Conservation (phyloP, 1,140 invertebrate genomes). For the Trichogramma pretiosum region DNA sequence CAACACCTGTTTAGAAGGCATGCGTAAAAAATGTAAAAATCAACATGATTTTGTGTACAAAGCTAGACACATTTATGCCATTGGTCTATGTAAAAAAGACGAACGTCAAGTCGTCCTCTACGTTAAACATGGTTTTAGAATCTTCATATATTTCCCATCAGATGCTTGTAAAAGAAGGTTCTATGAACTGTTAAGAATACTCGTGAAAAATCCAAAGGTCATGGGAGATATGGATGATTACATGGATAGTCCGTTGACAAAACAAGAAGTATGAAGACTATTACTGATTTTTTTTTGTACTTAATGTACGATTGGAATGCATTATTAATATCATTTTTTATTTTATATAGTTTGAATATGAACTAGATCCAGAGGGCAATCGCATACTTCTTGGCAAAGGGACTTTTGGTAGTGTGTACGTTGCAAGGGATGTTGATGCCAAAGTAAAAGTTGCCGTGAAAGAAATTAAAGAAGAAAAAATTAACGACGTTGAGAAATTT, state of each 20-base stretch:
- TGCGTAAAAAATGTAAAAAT: slow-evolving; percentile 68
- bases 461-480: slow-evolving; percentile 93
- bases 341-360: slow-evolving; percentile 82
- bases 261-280: slow-evolving; percentile 50
- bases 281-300: slow-evolving; percentile 2
- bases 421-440: slow-evolving; percentile 87
- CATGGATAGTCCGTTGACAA: slow-evolving; percentile 58
- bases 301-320: not conserved
- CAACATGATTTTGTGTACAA: slow-evolving; percentile 92
- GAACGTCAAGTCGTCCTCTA: slow-evolving; percentile 93
- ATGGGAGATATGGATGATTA: slow-evolving; percentile 72
- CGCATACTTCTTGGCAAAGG: slow-evolving; percentile 87
- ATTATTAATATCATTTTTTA: slow-evolving; percentile 5
- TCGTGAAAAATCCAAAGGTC: slow-evolving; percentile 76
- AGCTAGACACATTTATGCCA: slow-evolving; percentile 83
- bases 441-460: slow-evolving; percentile 96
- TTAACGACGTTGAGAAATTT: slow-evolving; percentile 93
- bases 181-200: slow-evolving; percentile 67
- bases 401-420: slow-evolving; percentile 93
- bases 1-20: slow-evolving; percentile 71
- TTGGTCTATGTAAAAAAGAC: slow-evolving; percentile 92
- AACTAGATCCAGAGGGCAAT: slow-evolving; percentile 82
- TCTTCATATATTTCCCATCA: slow-evolving; percentile 97
- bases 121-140: slow-evolving; percentile 95
- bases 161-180: slow-evolving; percentile 73